A percentile compares a stretch with the other conserved stretches of the same genome.
phyloP scores from a whole-genome alignment of 2,797 vertebrate genomes.

The Sebastes diploproa region DNA sequence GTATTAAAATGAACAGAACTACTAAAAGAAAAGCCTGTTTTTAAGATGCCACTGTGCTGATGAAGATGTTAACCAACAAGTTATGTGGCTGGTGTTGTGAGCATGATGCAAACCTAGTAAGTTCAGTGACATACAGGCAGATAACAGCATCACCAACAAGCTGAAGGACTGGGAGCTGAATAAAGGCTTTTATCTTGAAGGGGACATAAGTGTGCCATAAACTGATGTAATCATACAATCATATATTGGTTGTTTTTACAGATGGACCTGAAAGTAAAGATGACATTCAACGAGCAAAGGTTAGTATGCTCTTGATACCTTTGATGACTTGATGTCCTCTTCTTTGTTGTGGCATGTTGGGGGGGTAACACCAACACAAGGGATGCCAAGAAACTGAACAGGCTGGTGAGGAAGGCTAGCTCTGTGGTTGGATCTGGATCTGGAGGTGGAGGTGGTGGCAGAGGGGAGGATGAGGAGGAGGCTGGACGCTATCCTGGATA shows the following conservation, averaged over 20 bases:
- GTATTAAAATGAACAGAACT: neutral
- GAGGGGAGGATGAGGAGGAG: no score
- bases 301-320: conserved; percentile 14
- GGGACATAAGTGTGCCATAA: neutral
- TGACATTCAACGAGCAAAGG: conserved; percentile 69
- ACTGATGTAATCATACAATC: neutral
- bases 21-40: rapidly evolving
- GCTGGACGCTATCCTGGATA: no score
- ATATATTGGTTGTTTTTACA: conserved; percentile 40
- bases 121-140: neutral
- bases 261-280: conserved; percentile 56
- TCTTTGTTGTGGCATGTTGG: no score
- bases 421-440: no score
- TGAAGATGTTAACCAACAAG: neutral
- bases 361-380: no score
- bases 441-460: no score
- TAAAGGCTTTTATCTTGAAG: neutral
- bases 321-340: no score
- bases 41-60: neutral
- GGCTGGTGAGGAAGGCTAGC: no score
- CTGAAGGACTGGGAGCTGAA: no score
- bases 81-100: neutral
- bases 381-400: no score
- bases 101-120: neutral
- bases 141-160: neutral